Percentiles rank a stretch among this genome's conserved stretches.
phyloP scores from a whole-genome alignment of 2,797 vertebrate species.

The Delichon dasypus region DNA sequence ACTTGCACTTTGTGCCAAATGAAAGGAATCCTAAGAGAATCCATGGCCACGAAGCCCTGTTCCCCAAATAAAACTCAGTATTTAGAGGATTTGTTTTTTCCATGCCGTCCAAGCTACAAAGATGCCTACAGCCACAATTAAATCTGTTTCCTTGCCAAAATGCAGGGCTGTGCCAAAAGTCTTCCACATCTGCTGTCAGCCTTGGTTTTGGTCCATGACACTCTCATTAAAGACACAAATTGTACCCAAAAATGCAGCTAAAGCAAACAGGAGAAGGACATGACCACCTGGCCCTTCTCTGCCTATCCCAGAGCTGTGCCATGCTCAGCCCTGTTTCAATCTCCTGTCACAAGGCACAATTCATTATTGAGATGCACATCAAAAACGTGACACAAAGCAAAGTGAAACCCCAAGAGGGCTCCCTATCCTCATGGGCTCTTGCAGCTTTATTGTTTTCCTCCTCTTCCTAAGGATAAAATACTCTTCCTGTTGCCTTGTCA shows the following conservation, averaged over 20 bases:
- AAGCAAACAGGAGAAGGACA: not conserved
- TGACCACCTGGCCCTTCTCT: not conserved
- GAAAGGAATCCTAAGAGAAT: not conserved
- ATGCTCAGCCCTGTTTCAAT: not conserved
- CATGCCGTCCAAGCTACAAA: not conserved
- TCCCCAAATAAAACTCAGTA: not conserved
- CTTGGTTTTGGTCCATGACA: not conserved
- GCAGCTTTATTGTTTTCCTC: not conserved
- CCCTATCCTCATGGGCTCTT: not conserved
- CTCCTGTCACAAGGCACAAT: not conserved
- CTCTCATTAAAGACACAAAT: not conserved
- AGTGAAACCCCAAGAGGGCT: not conserved
- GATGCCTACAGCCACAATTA: not conserved
- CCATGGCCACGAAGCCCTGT: not conserved
- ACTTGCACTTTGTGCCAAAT: not conserved
- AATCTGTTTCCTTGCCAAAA: not conserved
- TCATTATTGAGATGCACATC: not conserved
- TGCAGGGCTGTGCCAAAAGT: not conserved
- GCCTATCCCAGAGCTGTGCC: not conserved
- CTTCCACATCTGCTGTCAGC: not conserved
- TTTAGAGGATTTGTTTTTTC: not conserved
- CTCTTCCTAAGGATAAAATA: not conserved
- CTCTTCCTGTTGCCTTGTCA: not conserved
- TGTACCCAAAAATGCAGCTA: not conserved
- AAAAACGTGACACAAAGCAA: not conserved